Evolutionary conservation across 1,140 invertebrate species (phyloP).

Genomic region (Calephelis virginiensis): DNA sequence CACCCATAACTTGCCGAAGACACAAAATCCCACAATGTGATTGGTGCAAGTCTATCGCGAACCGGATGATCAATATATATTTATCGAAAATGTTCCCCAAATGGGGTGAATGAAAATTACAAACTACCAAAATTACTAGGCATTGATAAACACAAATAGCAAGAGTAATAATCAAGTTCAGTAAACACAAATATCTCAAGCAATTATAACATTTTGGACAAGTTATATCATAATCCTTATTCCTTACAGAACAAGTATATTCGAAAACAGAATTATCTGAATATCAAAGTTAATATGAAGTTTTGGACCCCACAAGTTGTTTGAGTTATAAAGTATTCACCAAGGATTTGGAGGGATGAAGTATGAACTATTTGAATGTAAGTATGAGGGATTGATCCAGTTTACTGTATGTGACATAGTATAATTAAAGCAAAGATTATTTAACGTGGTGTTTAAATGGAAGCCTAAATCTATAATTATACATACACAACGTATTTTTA

Average conservation of each 20-base stretch:
- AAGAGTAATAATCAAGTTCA: no score
- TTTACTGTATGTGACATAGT: neutral
- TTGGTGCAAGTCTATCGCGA: no score
- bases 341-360: conserved; percentile 12
- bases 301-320: conserved; percentile 31
- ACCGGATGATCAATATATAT: no score
- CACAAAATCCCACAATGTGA: no score
- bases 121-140: no score
- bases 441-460: no score
- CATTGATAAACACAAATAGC: neutral
- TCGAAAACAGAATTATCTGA: conserved; percentile 4
- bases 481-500: no score
- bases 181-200: neutral
- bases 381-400: conserved; percentile 9
- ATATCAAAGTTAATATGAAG: conserved; percentile 32
- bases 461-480: no score
- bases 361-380: conserved; percentile 6
- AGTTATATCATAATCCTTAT: conserved; percentile 7
- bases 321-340: conserved; percentile 33
- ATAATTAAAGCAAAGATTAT: no score
- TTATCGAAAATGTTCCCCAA: no score
- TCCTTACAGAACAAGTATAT: neutral
- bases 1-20: no score
- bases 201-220: conserved; percentile 11
- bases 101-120: no score